phyloP scores from a whole-genome alignment of 2,113 vertebrate species.

The Peucedramus taeniatus region DNA sequence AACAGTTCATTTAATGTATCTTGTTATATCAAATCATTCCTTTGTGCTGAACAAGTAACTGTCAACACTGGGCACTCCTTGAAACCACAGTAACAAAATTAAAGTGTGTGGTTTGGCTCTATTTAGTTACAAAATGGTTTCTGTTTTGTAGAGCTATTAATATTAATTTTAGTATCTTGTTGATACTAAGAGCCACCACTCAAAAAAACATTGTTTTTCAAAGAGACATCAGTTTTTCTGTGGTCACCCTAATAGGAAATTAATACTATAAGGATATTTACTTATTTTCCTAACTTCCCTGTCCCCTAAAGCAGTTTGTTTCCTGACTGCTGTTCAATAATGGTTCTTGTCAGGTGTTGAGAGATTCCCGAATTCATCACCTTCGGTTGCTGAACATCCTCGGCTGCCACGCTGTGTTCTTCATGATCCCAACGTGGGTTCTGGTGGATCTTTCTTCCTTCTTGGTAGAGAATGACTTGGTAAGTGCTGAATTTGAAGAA shows the following conservation, averaged over 20 bases:
- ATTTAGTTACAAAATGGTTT: not conserved
- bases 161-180: not conserved
- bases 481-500: constrained; percentile 64
- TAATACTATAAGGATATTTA: rapidly evolving
- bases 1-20: not conserved
- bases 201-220: not conserved
- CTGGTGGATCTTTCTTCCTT: constrained; percentile 93
- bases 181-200: not conserved
- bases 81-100: not conserved
- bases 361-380: constrained; percentile 91
- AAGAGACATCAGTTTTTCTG: not conserved
- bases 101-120: not conserved
- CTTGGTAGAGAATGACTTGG: constrained; percentile 89
- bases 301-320: not conserved
- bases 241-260: not conserved
- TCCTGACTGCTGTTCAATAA: not conserved
- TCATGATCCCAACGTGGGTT: constrained; percentile 97
- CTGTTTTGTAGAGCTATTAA: not conserved
- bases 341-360: constrained; percentile 79
- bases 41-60: not conserved
- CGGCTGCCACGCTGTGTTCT: constrained; percentile 92
- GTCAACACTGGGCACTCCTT: not conserved
- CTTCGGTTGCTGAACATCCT: constrained; percentile 90
- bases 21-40: not conserved
- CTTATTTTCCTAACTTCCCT: not conserved